phyloP scores from a whole-genome alignment of 2,888 invertebrate genomes.

The Leptogaster cylindrica region DNA sequence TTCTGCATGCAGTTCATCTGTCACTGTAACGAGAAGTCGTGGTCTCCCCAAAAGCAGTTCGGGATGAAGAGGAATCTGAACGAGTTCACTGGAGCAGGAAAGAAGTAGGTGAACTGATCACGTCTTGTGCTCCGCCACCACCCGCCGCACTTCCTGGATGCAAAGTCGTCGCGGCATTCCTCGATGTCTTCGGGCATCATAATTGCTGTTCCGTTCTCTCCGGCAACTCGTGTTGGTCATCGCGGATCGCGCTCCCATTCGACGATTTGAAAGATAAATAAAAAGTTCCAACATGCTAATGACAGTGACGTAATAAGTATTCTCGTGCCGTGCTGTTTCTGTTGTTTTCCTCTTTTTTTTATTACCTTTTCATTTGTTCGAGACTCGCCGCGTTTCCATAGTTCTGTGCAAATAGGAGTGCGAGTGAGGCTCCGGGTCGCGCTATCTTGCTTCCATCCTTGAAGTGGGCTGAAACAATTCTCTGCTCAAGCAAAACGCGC shows the following conservation, averaged over 20 bases:
- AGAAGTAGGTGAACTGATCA: slow-evolving; percentile 38
- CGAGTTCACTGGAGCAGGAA: slow-evolving; percentile 40
- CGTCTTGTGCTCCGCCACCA: neutral
- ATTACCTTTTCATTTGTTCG: neutral
- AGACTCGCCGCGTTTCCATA: too few species aligned
- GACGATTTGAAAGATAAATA: too few species aligned
- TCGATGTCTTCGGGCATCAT: neutral
- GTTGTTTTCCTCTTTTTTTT: slow-evolving; percentile 9
- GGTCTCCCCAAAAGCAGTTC: neutral
- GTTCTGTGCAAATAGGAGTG: too few species aligned
- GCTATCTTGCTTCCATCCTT: too few species aligned
- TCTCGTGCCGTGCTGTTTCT: slow-evolving; percentile 6
- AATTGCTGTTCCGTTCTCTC: too few species aligned
- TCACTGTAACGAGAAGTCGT: too few species aligned
- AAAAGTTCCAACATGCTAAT: too few species aligned
- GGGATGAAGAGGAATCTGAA: slow-evolving; percentile 12
- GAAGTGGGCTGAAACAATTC: too few species aligned
- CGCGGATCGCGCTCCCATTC: slow-evolving; percentile 8
- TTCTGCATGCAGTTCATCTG: too few species aligned
- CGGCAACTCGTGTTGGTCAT: slow-evolving; percentile 4
- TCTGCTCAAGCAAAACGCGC: too few species aligned
- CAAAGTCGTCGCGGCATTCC: neutral
- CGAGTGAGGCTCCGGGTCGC: too few species aligned
- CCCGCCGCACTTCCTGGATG: neutral
- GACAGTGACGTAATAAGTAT: too few species aligned